These are phyloP conservation scores for Pyxicephalus adspersus DNA, from an alignment of 2,113 vertebrate genomes.

Conservation along the genomic window DNA sequence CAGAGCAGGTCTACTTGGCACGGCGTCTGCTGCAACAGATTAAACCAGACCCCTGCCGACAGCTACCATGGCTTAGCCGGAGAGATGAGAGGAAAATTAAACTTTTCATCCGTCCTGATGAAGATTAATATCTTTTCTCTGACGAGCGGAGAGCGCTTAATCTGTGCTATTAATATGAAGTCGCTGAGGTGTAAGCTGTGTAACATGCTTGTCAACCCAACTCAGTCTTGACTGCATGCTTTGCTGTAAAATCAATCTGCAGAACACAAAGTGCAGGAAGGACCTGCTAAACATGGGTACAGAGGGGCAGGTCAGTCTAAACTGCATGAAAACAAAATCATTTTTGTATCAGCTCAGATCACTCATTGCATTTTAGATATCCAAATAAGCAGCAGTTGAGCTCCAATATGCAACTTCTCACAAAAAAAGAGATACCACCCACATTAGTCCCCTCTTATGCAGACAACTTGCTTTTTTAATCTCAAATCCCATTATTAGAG, in stretches of 20 bases:
- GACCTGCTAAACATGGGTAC: background rate
- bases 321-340: too few relatives aligned
- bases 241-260: conserved; percentile 3
- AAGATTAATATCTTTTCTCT: conserved; percentile 71
- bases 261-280: conserved; percentile 5
- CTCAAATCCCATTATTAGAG: too few relatives aligned
- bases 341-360: too few relatives aligned
- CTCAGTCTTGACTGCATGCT: conserved; percentile 17
- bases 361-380: too few relatives aligned
- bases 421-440: too few relatives aligned
- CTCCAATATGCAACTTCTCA: too few relatives aligned
- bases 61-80: conserved; percentile 41
- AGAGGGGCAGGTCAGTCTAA: background rate
- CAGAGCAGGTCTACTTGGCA: conserved; percentile 26
- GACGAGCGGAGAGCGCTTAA: conserved; percentile 65
- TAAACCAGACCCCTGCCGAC: conserved; percentile 45
- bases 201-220: conserved; percentile 38
- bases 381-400: too few relatives aligned
- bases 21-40: conserved; percentile 47
- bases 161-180: conserved; percentile 66
- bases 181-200: conserved; percentile 58
- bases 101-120: conserved; percentile 66
- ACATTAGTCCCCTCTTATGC: too few relatives aligned
- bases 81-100: conserved; percentile 61
- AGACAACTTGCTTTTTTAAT: too few relatives aligned